A percentile compares a stretch with the other conserved stretches of the same genome.
phyloP scores from a whole-genome alignment of 2,888 invertebrate species.

The Platynereis dumerilii region DNA sequence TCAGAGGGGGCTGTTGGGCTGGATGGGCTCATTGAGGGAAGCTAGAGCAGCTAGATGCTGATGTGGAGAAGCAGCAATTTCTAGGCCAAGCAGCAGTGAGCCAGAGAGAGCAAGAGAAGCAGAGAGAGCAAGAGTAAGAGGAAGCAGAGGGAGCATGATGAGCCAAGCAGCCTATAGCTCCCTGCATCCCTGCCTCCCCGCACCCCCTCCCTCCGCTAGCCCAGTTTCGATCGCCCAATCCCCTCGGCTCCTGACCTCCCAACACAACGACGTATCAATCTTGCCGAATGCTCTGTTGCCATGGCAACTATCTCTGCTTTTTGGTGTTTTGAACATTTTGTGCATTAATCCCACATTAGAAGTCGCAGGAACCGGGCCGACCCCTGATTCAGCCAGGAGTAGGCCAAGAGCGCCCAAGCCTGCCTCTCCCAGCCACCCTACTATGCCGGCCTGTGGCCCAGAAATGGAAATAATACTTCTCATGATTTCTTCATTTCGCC shows the following conservation, averaged over 20 bases:
- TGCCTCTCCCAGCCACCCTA: too few species aligned
- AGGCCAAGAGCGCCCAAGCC: too few species aligned
- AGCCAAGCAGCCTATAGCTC: neutral
- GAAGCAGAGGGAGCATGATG: neutral
- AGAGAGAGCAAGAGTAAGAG: neutral
- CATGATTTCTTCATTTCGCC: too few species aligned
- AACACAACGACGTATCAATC: slow-evolving; percentile 14
- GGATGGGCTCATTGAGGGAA: too few species aligned
- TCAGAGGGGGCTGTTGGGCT: too few species aligned
- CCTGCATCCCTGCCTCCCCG: neutral
- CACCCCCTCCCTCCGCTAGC: slow-evolving; percentile 2
- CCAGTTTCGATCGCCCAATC: neutral
- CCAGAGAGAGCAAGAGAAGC: neutral
- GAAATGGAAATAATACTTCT: too few species aligned
- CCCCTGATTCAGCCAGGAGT: too few species aligned
- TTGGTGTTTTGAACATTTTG: slow-evolving; percentile 26
- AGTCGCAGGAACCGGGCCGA: too few species aligned
- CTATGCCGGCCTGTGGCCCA: too few species aligned
- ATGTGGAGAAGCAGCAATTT: too few species aligned
- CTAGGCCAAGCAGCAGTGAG: too few species aligned
- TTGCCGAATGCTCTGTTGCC: slow-evolving; percentile 20
- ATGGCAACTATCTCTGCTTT: slow-evolving; percentile 24
- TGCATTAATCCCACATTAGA: slow-evolving; percentile 26
- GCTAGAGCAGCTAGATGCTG: too few species aligned
- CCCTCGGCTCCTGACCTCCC: slow-evolving; percentile 16